Percentiles rank a stretch among this genome's conserved stretches.
These are phyloP conservation scores for Alouatta palliata DNA, from an alignment of 2,113 vertebrate species.

Conservation along the genomic window DNA sequence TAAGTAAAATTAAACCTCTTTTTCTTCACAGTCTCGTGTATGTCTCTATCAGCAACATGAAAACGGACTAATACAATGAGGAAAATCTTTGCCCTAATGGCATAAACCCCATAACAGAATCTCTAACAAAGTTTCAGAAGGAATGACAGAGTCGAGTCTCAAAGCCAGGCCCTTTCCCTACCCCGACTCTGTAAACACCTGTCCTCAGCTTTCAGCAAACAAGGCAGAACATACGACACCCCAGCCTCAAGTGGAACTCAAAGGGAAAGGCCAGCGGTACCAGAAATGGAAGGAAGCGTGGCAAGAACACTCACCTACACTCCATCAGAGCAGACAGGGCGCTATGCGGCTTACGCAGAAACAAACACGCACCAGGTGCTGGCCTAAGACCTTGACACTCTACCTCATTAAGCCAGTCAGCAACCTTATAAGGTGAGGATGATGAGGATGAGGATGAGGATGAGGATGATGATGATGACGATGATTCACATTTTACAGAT, in stretches of 20 bases:
- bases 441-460: background rate
- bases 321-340: background rate
- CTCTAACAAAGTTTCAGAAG: background rate
- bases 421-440: background rate
- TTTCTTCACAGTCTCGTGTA: no score
- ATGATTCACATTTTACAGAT: background rate
- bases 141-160: background rate
- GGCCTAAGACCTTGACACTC: background rate
- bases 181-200: background rate
- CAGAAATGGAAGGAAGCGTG: background rate
- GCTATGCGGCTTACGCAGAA: accelerated
- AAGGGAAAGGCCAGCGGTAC: accelerated
- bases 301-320: background rate
- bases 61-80: no score
- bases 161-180: background rate
- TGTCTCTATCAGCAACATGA: no score
- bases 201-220: background rate
- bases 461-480: background rate
- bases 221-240: background rate
- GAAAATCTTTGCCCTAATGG: background rate
- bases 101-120: background rate
- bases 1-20: no score
- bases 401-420: background rate
- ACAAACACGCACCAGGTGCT: background rate
- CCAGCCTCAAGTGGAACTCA: no score